phyloP scores from a whole-genome alignment of 2,113 vertebrate species.

The Chlorodrepanis virens region DNA sequence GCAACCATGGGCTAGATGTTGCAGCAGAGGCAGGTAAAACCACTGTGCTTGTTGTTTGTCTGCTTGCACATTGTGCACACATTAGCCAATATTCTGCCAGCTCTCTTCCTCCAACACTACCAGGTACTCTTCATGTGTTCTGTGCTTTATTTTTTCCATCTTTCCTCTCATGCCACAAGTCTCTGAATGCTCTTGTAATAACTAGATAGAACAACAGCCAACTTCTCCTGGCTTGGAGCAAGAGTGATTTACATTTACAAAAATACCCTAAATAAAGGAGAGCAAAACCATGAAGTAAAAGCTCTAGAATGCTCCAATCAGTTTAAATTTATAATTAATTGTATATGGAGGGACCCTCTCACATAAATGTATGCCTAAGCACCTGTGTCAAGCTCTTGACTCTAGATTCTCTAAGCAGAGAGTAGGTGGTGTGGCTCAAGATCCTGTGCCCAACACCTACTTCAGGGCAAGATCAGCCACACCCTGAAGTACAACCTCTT shows the following conservation, averaged over 20 bases:
- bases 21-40: not conserved
- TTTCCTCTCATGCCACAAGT: not conserved
- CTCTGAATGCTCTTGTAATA: not conserved
- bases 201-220: not conserved
- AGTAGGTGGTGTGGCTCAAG: rapidly evolving
- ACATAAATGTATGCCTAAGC: not conserved
- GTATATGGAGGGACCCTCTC: not conserved
- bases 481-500: not conserved
- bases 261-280: not conserved
- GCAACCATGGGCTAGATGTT: not conserved
- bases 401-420: not conserved
- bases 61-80: not conserved
- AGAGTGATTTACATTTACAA: not conserved
- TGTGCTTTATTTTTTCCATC: not conserved
- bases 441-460: rapidly evolving
- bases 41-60: not conserved
- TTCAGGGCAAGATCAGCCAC: not conserved
- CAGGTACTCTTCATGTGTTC: not conserved
- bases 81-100: not conserved
- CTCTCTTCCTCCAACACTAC: not conserved
- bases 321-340: not conserved
- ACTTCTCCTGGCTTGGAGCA: rapidly evolving
- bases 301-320: not conserved
- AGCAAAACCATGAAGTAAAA: not conserved
- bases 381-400: not conserved